These are phyloP conservation scores for Austrofundulus limnaeus DNA, from an alignment of 2,113 vertebrate species.

Conservation along the genomic window DNA sequence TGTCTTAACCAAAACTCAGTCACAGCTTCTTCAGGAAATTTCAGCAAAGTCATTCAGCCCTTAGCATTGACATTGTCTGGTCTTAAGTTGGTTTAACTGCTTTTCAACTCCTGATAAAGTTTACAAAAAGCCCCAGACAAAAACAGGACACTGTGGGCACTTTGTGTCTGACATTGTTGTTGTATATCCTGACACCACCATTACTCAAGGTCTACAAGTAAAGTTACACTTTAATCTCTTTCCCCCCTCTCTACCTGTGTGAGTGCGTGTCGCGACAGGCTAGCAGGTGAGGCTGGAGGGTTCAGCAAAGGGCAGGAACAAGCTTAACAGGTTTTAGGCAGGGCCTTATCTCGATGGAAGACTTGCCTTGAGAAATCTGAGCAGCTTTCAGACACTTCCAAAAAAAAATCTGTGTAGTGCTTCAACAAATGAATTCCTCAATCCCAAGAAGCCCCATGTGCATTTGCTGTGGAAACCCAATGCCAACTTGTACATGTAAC, in stretches of 20 bases:
- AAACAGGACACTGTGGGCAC: constrained; percentile 5
- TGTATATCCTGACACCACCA: constrained; percentile 33
- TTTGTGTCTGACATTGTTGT: constrained; percentile 21
- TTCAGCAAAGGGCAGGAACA: constrained; percentile 54
- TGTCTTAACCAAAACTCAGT: too few relatives aligned
- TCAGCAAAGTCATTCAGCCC: too few relatives aligned
- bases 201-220: constrained; percentile 42
- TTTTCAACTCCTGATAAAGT: constrained; percentile 12
- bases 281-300: constrained; percentile 62
- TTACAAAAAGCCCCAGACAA: constrained; percentile 18
- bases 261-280: constrained; percentile 63
- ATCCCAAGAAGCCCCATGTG: constrained; percentile 17
- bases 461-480: constrained; percentile 27
- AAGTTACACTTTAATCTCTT: constrained; percentile 46
- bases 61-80: too few relatives aligned
- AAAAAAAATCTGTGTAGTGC: constrained; percentile 59
- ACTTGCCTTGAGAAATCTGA: constrained; percentile 62
- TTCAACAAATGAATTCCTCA: constrained; percentile 56
- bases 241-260: constrained; percentile 46
- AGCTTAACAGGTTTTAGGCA: constrained; percentile 67
- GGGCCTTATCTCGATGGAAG: constrained; percentile 64
- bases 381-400: constrained; percentile 55
- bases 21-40: too few relatives aligned
- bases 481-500: constrained; percentile 19
- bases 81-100: constrained; percentile 21